These are phyloP conservation scores for Holocentrus rufus DNA, from an alignment of 2,797 vertebrate species.

Conservation along the genomic window DNA sequence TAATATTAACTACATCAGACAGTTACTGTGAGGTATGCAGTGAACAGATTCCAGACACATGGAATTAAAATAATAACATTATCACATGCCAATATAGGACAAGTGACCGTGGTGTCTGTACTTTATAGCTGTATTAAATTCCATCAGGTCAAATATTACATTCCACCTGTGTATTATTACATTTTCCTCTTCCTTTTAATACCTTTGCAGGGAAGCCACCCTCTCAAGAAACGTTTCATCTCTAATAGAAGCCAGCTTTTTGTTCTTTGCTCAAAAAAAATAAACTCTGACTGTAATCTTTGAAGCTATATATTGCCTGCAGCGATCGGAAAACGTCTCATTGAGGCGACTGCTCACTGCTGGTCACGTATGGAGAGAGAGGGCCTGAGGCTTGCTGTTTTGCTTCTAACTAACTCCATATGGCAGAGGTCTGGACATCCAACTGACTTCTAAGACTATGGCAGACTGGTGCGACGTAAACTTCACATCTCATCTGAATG, in stretches of 20 bases:
- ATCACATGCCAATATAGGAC: not conserved
- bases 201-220: slow-evolving; percentile 31
- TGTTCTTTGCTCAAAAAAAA: slow-evolving; percentile 66
- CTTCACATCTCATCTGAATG: slow-evolving; percentile 67
- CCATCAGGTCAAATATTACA: slow-evolving; percentile 24
- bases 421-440: slow-evolving; percentile 74
- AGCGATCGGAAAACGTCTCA: slow-evolving; percentile 64
- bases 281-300: slow-evolving; percentile 73
- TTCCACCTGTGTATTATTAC: slow-evolving; percentile 14
- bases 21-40: too few species aligned
- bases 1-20: too few species aligned
- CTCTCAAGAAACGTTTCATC: slow-evolving; percentile 64
- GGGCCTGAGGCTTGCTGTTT: slow-evolving; percentile 59
- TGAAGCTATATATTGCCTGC: slow-evolving; percentile 69
- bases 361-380: slow-evolving; percentile 62
- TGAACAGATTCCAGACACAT: not conserved
- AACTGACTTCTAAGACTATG: slow-evolving; percentile 75
- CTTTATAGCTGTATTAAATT: not conserved
- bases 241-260: slow-evolving; percentile 61
- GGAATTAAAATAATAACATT: not conserved
- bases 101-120: not conserved
- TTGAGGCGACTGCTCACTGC: slow-evolving; percentile 59
- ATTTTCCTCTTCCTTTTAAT: slow-evolving; percentile 10
- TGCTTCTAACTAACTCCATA: slow-evolving; percentile 79
- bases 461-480: slow-evolving; percentile 71